phyloP scores from a whole-genome alignment of 2,113 vertebrate genomes.

The Scomber scombrus region DNA sequence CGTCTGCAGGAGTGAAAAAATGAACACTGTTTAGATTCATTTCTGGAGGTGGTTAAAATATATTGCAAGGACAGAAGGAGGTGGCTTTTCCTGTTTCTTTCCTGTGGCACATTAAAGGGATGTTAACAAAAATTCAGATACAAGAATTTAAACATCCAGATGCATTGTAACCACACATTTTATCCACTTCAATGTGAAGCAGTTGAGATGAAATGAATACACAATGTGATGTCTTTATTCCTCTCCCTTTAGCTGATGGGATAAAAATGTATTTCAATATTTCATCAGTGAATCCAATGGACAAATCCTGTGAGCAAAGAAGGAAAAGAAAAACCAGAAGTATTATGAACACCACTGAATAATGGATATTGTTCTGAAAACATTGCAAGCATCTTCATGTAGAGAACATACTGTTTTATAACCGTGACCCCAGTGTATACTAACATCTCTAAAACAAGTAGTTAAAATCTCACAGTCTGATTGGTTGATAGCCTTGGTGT shows the following conservation, averaged over 20 bases:
- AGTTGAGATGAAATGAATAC: too few species aligned
- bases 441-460: too few species aligned
- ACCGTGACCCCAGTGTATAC: too few species aligned
- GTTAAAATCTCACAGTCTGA: too few species aligned
- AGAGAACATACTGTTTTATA: too few species aligned
- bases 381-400: too few species aligned
- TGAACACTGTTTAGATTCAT: not conserved
- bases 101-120: not conserved
- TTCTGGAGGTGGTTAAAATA: not conserved
- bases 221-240: not conserved
- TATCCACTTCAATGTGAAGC: too few species aligned
- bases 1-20: constrained; percentile 82
- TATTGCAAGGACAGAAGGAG: not conserved
- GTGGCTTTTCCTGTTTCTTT: too few species aligned
- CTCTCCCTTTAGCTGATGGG: not conserved
- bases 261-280: not conserved
- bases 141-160: too few species aligned
- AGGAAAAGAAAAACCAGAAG: not conserved
- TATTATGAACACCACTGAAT: constrained; percentile 5
- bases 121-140: too few species aligned
- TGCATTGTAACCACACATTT: too few species aligned
- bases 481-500: too few species aligned
- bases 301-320: not conserved
- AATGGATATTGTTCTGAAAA: constrained; percentile 29
- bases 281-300: not conserved